A percentile compares a stretch with the other conserved stretches of the same genome.
Conservation (phyloP, 2,797 vertebrate genomes). For the Erpetoichthys calabaricus region DNA sequence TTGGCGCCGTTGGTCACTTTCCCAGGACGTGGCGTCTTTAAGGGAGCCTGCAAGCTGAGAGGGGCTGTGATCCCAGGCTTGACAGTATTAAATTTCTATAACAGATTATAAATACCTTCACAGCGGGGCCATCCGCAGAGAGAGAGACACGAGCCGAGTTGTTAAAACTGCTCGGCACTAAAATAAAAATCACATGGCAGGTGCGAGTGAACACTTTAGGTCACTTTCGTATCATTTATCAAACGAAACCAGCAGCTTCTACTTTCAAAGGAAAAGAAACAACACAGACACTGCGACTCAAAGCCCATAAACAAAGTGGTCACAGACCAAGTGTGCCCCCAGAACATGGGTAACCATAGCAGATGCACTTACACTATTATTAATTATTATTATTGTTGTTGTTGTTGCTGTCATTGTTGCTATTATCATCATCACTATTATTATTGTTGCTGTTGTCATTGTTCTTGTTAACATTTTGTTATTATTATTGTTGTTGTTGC, state of each 20-base stretch:
- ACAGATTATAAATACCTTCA: slow-evolving; percentile 42
- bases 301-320: too few relatives aligned
- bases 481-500: too few relatives aligned
- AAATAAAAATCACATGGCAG: slow-evolving; percentile 15
- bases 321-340: too few relatives aligned
- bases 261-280: too few relatives aligned
- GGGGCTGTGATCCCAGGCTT: slow-evolving; percentile 17
- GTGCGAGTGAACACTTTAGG: slow-evolving; percentile 20
- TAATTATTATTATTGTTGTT: too few relatives aligned
- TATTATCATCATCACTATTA: too few relatives aligned
- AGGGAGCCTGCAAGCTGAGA: slow-evolving; percentile 20
- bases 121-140: slow-evolving; percentile 17
- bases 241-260: slow-evolving; percentile 11
- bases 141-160: slow-evolving; percentile 11
- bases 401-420: too few relatives aligned
- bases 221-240: slow-evolving; percentile 21
- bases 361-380: too few relatives aligned
- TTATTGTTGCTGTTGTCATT: too few relatives aligned
- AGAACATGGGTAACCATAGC: too few relatives aligned
- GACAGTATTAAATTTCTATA: slow-evolving; percentile 34
- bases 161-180: slow-evolving; percentile 7
- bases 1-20: slow-evolving; percentile 18
- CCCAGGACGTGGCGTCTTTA: slow-evolving; percentile 24
- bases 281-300: too few relatives aligned
- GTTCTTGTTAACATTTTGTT: too few relatives aligned